Conservation (phyloP, 2,888 invertebrate species). For the Helobdella robusta region DNA sequence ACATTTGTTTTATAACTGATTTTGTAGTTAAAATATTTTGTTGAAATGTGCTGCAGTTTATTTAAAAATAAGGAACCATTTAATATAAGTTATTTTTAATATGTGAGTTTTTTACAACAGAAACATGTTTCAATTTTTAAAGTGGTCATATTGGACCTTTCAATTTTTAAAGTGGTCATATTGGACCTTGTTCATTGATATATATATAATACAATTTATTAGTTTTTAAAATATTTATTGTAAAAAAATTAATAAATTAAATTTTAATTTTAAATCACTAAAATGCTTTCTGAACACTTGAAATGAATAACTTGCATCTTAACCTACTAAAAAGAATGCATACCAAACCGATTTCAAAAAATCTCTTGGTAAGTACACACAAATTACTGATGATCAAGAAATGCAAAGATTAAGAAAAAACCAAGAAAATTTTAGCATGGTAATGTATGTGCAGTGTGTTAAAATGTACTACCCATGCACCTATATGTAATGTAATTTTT, state of each 20-base stretch:
- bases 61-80: neutral
- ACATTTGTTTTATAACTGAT: neutral
- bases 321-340: slow-evolving; percentile 58
- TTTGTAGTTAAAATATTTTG: neutral
- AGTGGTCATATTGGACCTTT: too few species aligned
- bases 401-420: slow-evolving; percentile 81
- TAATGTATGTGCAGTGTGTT: slow-evolving; percentile 51
- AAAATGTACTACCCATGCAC: too few species aligned
- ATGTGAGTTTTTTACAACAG: neutral
- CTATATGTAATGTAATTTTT: too few species aligned
- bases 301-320: neutral
- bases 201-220: too few species aligned
- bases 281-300: neutral
- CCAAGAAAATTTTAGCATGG: slow-evolving; percentile 85
- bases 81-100: neutral
- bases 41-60: neutral
- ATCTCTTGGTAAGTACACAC: slow-evolving; percentile 44
- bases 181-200: too few species aligned
- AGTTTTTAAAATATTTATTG: neutral
- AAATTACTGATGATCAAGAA: slow-evolving; percentile 79
- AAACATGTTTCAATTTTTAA: neutral
- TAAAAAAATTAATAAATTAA: neutral
- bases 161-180: too few species aligned
- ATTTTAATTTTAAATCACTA: neutral
- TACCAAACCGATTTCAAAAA: slow-evolving; percentile 75